Conservation (phyloP, 2,797 vertebrate genomes). For the Pristis pectinata region DNA sequence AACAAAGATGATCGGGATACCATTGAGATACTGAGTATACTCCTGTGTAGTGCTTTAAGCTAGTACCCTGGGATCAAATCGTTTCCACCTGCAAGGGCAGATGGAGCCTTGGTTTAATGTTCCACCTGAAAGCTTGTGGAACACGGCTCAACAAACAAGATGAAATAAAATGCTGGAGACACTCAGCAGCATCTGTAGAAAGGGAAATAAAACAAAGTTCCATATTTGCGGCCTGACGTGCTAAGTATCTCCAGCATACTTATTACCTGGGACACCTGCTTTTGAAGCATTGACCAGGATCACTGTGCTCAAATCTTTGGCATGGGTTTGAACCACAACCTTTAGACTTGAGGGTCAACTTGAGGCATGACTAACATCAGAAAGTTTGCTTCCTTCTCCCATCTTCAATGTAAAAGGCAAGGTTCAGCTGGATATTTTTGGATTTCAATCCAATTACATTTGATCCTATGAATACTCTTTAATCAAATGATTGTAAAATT, state of each 20-base stretch:
- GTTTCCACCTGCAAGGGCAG: neutral
- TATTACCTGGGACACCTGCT: neutral
- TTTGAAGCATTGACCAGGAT: neutral
- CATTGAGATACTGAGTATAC: too few relatives aligned
- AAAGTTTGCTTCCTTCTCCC: neutral
- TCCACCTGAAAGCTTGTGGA: neutral
- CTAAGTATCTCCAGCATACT: too few relatives aligned
- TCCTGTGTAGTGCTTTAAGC: neutral
- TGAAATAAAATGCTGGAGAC: too few relatives aligned
- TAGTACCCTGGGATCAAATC: neutral
- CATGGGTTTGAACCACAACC: neutral
- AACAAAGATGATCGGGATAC: too few relatives aligned
- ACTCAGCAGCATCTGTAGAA: too few relatives aligned
- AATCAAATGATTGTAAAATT: constrained; percentile 26
- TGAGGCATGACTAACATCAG: neutral
- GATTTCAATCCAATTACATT: neutral
- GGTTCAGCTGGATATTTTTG: neutral
- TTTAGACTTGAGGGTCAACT: neutral
- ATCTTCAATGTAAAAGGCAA: neutral
- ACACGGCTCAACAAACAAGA: too few relatives aligned
- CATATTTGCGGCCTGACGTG: too few relatives aligned
- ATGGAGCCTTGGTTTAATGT: too few relatives aligned
- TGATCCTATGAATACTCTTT: neutral
- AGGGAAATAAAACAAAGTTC: too few relatives aligned
- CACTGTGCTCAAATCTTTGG: neutral